These are phyloP conservation scores for Crotalus horridus DNA, from an alignment of 2,113 vertebrate genomes.

Conservation along the genomic window DNA sequence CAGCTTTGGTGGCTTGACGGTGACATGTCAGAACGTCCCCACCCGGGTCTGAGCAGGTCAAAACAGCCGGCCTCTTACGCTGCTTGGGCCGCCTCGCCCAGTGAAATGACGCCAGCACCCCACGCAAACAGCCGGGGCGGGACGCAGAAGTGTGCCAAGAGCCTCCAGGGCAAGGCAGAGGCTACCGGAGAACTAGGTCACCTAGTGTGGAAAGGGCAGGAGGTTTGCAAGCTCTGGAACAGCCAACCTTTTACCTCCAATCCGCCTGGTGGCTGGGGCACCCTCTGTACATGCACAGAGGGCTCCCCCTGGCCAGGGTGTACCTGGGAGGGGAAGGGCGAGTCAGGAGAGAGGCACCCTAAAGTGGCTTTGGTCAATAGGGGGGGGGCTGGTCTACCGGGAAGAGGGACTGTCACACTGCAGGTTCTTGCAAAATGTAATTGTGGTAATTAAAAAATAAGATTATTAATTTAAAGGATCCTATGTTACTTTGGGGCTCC, in stretches of 20 bases:
- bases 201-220: neutral
- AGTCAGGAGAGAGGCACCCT: neutral
- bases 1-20: neutral
- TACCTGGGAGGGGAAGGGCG: neutral
- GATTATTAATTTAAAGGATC: neutral
- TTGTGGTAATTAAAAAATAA: no score
- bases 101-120: neutral
- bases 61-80: neutral
- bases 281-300: neutral
- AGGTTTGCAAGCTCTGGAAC: neutral
- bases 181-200: neutral
- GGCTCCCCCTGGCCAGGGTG: neutral
- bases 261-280: neutral
- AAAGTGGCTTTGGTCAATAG: no score
- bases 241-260: neutral
- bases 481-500: neutral
- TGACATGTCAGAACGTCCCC: neutral
- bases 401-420: no score
- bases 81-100: neutral
- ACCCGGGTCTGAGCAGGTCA: neutral
- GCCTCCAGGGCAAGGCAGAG: neutral
- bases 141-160: neutral
- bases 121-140: neutral
- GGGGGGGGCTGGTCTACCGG: neutral
- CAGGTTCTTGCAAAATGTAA: no score